Percentiles rank a stretch among this genome's conserved stretches.
phyloP scores from a whole-genome alignment of 2,113 vertebrate genomes.

The Craseonycteris thonglongyai region DNA sequence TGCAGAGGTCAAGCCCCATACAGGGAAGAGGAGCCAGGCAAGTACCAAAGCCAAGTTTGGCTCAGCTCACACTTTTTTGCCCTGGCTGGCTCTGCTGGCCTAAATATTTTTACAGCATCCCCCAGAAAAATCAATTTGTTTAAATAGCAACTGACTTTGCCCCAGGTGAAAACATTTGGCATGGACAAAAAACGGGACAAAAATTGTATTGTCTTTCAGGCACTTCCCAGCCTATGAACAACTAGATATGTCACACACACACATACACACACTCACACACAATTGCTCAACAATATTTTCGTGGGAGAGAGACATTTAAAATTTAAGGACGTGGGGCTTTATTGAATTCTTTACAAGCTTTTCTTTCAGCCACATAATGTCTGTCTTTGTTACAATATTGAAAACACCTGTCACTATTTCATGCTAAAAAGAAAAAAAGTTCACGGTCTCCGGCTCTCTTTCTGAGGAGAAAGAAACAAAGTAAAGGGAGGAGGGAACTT shows the following conservation, averaged over 20 bases:
- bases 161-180: slow-evolving; percentile 57
- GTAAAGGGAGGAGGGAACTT: neutral
- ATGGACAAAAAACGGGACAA: slow-evolving; percentile 35
- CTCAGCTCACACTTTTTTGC: neutral
- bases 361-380: slow-evolving; percentile 30
- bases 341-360: slow-evolving; percentile 33
- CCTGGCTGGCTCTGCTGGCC: slow-evolving; percentile 43
- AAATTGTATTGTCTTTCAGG: slow-evolving; percentile 22
- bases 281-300: neutral
- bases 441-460: neutral
- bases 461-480: neutral
- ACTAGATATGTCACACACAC: neutral
- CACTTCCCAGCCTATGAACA: neutral
- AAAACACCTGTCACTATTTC: neutral
- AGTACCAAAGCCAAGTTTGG: neutral
- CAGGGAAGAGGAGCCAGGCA: neutral
- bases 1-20: neutral
- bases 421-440: neutral
- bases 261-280: neutral
- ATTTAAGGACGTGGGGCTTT: slow-evolving; percentile 1
- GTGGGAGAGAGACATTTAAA: slow-evolving; percentile 17
- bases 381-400: slow-evolving; percentile 33
- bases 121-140: slow-evolving; percentile 68
- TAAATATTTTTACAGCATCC: slow-evolving; percentile 54
- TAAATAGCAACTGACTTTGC: slow-evolving; percentile 60